Percentiles rank a stretch among this genome's conserved stretches.
phyloP scores from a whole-genome alignment of 2,888 invertebrate genomes.

The Agrypnus murinus region DNA sequence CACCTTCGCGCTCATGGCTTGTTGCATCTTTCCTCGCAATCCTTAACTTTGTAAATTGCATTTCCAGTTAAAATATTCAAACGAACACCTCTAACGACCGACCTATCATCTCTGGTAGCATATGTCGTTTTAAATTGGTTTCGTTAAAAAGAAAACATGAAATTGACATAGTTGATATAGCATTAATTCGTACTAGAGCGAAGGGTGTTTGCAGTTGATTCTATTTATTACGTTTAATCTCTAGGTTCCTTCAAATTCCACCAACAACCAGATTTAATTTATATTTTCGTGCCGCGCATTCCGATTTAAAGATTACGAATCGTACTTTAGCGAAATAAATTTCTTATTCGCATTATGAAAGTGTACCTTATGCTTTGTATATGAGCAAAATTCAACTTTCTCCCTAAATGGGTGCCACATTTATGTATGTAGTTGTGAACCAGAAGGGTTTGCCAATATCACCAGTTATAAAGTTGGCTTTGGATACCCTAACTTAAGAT shows the following conservation, averaged over 20 bases:
- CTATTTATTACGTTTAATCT: slow-evolving; percentile 15
- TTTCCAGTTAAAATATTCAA: background rate
- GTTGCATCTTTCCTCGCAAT: background rate
- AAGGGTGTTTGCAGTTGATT: slow-evolving; percentile 13
- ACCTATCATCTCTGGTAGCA: too few species aligned
- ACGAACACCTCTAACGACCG: background rate
- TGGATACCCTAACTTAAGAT: slow-evolving; percentile 10
- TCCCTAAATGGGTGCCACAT: background rate
- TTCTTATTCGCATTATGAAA: background rate
- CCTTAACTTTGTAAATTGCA: background rate
- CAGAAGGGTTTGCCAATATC: slow-evolving; percentile 26
- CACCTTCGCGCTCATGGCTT: slow-evolving; percentile 3
- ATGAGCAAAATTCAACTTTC: slow-evolving; percentile 8
- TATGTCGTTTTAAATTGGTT: too few species aligned
- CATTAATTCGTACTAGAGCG: slow-evolving; percentile 12
- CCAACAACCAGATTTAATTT: slow-evolving; percentile 1
- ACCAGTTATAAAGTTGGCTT: slow-evolving; percentile 17
- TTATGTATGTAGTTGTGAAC: slow-evolving; percentile 5
- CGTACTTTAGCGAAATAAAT: background rate
- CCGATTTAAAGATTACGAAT: background rate
- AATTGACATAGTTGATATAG: slow-evolving; percentile 9
- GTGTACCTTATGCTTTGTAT: background rate
- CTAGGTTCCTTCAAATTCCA: background rate
- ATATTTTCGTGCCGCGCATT: background rate
- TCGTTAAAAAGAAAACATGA: background rate